Evolutionary conservation across 2,113 vertebrate species (phyloP).

Genomic region (Chlorodrepanis virens): DNA sequence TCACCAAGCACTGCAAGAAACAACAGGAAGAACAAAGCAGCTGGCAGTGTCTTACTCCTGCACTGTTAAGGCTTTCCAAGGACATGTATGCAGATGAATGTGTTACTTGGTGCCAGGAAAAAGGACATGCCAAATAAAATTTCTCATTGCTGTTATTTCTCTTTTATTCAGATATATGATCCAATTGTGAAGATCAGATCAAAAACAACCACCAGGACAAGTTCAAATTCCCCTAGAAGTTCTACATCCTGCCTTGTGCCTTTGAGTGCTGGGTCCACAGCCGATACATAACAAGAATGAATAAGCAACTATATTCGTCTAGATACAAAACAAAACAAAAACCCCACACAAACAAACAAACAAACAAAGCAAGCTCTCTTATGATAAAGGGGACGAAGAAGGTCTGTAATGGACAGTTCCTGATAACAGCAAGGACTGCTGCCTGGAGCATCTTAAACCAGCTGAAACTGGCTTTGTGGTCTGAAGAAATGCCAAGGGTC

Average conservation of each 20-base stretch:
- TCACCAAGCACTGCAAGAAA: not conserved
- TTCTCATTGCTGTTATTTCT: not conserved
- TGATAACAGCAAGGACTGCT: not conserved
- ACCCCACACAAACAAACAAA: not conserved
- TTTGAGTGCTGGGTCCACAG: not conserved
- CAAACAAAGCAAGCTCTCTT: not conserved
- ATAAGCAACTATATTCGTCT: not conserved
- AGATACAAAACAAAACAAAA: not conserved
- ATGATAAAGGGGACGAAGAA: not conserved
- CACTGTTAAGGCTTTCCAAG: not conserved
- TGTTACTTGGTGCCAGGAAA: not conserved
- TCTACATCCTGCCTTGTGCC: not conserved
- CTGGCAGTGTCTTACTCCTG: accelerated
- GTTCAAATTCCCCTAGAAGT: not conserved
- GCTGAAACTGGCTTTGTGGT: not conserved
- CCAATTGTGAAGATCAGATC: not conserved
- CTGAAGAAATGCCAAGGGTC: not conserved
- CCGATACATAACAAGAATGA: not conserved
- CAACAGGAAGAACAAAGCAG: not conserved
- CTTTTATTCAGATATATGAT: not conserved
- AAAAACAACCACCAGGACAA: not conserved
- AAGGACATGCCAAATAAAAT: not conserved
- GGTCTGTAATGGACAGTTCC: not conserved
- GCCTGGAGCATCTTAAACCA: not conserved
- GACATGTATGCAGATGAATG: not conserved